phyloP scores from a whole-genome alignment of 2,797 vertebrate genomes.

The Rhinophrynus dorsalis region DNA sequence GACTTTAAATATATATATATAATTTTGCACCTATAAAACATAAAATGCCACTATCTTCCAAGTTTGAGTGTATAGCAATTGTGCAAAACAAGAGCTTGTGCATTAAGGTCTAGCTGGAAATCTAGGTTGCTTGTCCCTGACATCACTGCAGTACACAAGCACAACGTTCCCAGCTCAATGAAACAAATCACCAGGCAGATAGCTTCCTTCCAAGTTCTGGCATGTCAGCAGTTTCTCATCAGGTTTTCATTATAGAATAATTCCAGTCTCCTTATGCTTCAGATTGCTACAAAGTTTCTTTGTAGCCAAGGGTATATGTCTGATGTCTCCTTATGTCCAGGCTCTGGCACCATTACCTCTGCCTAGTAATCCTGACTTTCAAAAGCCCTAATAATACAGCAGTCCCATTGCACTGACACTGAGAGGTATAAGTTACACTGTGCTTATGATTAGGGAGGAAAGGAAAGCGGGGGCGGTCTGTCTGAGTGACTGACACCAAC shows the following conservation, averaged over 20 bases:
- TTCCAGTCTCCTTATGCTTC: background rate
- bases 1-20: too few relatives aligned
- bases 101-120: too few relatives aligned
- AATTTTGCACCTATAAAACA: too few relatives aligned
- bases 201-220: conserved; percentile 2
- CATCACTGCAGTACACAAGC: background rate
- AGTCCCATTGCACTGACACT: background rate
- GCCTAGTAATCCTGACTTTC: background rate
- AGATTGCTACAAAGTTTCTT: background rate
- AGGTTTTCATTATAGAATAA: background rate
- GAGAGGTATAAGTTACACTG: conserved; percentile 17
- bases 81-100: too few relatives aligned
- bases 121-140: background rate
- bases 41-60: too few relatives aligned
- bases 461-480: background rate
- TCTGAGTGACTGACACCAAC: background rate
- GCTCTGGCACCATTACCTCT: background rate
- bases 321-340: too few relatives aligned
- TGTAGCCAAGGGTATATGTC: too few relatives aligned
- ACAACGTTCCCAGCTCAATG: background rate
- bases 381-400: background rate
- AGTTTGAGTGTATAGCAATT: too few relatives aligned
- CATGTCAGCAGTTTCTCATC: conserved; percentile 4
- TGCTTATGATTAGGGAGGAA: background rate
- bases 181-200: background rate